Conservation (phyloP, 1,140 invertebrate genomes). For the Hyphantria cunea region DNA sequence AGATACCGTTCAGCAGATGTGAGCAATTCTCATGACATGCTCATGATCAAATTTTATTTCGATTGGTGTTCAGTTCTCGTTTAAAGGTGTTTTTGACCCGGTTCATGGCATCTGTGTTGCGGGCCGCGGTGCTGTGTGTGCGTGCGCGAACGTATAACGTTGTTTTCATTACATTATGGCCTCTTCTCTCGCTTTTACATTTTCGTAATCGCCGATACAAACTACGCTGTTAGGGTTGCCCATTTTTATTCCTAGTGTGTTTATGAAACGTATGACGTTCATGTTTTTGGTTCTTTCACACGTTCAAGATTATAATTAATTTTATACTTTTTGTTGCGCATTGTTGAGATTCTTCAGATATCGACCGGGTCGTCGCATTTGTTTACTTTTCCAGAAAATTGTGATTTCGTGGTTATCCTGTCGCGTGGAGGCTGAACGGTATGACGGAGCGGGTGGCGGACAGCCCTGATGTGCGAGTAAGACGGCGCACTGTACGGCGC, state of each 20-base stretch:
- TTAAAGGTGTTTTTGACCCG: slow-evolving; percentile 79
- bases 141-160: slow-evolving; percentile 53
- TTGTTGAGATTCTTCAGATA: slow-evolving; percentile 42
- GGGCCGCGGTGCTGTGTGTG: slow-evolving; percentile 42
- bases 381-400: slow-evolving; percentile 68
- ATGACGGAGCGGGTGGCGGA: slow-evolving; percentile 11
- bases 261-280: slow-evolving; percentile 10
- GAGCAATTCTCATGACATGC: slow-evolving; percentile 69
- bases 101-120: slow-evolving; percentile 56
- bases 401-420: slow-evolving; percentile 64
- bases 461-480: slow-evolving; percentile 63
- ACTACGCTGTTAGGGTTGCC: slow-evolving; percentile 59
- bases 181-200: slow-evolving; percentile 77
- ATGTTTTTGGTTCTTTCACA: slow-evolving; percentile 35
- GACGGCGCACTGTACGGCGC: slow-evolving; percentile 51
- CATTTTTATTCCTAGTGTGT: slow-evolving; percentile 38
- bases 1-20: slow-evolving; percentile 78
- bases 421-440: slow-evolving; percentile 42
- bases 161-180: slow-evolving; percentile 77
- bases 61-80: slow-evolving; percentile 70
- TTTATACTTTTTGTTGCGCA: slow-evolving; percentile 29
- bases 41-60: slow-evolving; percentile 75
- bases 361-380: slow-evolving; percentile 40
- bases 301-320: slow-evolving; percentile 16
- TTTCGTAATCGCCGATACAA: slow-evolving; percentile 75